Evolutionary conservation across 2,113 vertebrate species (phyloP).

Genomic region (Amphiprion percula): DNA sequence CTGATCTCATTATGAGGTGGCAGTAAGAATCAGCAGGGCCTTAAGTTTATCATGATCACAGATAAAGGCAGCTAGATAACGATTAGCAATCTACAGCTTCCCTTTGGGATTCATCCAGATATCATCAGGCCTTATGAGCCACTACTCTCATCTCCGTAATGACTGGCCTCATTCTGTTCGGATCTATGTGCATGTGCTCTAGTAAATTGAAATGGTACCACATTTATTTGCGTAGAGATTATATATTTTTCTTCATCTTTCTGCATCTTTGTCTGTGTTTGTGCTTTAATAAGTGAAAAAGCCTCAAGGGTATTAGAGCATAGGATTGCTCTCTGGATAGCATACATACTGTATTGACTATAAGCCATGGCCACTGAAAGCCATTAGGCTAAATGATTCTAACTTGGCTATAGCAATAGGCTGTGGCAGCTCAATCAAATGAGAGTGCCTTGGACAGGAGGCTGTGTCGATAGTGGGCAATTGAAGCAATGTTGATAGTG

Average conservation of each 20-base stretch:
- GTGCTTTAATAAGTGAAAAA: constrained; percentile 32
- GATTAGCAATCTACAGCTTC: constrained; percentile 51
- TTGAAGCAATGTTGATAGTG: constrained; percentile 34
- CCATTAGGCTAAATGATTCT: constrained; percentile 55
- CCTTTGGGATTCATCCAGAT: constrained; percentile 58
- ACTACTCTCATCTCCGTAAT: constrained; percentile 67
- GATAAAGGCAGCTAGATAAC: constrained; percentile 64
- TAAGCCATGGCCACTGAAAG: constrained; percentile 28
- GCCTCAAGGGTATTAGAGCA: constrained; percentile 14
- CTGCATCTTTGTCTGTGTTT: constrained; percentile 3
- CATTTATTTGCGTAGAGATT: constrained; percentile 32
- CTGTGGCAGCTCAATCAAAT: constrained; percentile 36
- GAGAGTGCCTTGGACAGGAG: constrained; percentile 25
- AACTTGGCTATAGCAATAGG: constrained; percentile 42
- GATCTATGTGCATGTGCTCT: constrained; percentile 10
- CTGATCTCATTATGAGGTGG: neutral
- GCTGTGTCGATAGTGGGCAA: constrained; percentile 31
- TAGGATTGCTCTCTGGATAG: constrained; percentile 8
- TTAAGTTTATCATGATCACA: constrained; percentile 66
- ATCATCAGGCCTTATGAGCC: constrained; percentile 78
- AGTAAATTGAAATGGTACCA: constrained; percentile 35
- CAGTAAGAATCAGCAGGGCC: constrained; percentile 36
- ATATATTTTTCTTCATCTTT: neutral
- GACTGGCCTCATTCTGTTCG: constrained; percentile 45
- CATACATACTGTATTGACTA: constrained; percentile 26